phyloP scores from a whole-genome alignment of 2,113 vertebrate species.

The Ellobius talpinus region DNA sequence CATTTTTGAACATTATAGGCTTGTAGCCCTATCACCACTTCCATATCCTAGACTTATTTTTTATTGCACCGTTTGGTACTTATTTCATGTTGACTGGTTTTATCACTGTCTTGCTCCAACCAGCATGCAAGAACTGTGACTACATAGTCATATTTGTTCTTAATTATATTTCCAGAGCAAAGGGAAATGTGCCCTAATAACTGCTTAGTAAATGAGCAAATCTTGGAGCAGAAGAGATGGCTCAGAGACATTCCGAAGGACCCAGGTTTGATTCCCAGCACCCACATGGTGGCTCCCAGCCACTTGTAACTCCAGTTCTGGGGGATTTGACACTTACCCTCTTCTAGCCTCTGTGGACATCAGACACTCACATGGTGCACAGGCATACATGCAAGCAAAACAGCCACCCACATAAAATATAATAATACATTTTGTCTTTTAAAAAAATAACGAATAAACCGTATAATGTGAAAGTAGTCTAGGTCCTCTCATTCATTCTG shows the following conservation, averaged over 20 bases:
- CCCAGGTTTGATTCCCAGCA: no score
- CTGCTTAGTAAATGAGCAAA: not conserved
- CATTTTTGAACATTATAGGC: not conserved
- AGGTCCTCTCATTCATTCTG: not conserved
- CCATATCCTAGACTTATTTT: slow-evolving; percentile 2
- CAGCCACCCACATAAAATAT: not conserved
- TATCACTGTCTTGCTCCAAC: not conserved
- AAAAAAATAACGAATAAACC: slow-evolving; percentile 2
- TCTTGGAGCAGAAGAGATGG: no score
- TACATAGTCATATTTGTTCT: not conserved
- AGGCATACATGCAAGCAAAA: no score
- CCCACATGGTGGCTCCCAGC: no score
- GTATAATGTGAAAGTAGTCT: not conserved
- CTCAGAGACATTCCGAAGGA: no score
- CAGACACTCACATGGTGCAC: no score
- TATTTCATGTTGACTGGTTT: not conserved
- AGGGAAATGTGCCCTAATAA: not conserved
- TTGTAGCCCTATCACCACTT: not conserved
- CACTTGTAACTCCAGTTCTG: not conserved
- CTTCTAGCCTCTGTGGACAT: no score
- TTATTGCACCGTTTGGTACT: not conserved
- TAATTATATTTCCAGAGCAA: not conserved
- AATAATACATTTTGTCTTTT: not conserved
- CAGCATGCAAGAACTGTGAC: not conserved
- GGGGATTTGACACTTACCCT: no score